Evolutionary conservation across 2,888 invertebrate species (phyloP).

Genomic region (Mamestra brassicae): DNA sequence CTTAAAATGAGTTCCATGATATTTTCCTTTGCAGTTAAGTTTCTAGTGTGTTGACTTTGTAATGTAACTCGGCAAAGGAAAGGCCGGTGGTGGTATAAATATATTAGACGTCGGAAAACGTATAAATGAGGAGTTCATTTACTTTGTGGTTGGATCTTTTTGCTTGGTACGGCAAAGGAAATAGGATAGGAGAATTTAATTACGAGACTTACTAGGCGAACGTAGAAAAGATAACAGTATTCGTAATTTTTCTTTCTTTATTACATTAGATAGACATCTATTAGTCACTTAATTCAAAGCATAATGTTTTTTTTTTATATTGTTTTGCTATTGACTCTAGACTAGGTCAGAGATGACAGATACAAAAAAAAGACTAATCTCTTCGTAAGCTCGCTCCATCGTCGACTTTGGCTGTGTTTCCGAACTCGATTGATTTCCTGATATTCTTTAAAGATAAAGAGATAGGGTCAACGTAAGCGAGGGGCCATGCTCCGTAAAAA

Average conservation of each 20-base stretch:
- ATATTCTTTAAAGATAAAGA: too few relatives aligned
- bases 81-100: neutral
- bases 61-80: slow-evolving; percentile 5
- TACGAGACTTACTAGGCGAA: neutral
- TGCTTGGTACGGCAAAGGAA: neutral
- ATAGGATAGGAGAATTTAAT: slow-evolving; percentile 3
- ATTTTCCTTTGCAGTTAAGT: slow-evolving; percentile 43
- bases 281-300: too few relatives aligned
- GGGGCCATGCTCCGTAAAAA: too few relatives aligned
- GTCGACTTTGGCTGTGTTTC: too few relatives aligned
- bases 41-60: slow-evolving; percentile 18
- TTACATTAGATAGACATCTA: too few relatives aligned
- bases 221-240: neutral
- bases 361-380: too few relatives aligned
- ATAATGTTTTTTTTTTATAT: too few relatives aligned
- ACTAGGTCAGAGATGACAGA: too few relatives aligned
- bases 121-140: slow-evolving; percentile 14
- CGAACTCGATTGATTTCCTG: too few relatives aligned
- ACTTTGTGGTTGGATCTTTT: neutral
- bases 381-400: too few relatives aligned
- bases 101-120: slow-evolving; percentile 5
- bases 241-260: neutral
- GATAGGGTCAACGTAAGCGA: too few relatives aligned
- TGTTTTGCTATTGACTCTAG: too few relatives aligned
- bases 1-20: slow-evolving; percentile 1